Evolutionary conservation across 2,113 vertebrate species (phyloP), one percentile per base, ranked within the genome.

Genomic region (Oreotrochilus melanogaster): DNA sequence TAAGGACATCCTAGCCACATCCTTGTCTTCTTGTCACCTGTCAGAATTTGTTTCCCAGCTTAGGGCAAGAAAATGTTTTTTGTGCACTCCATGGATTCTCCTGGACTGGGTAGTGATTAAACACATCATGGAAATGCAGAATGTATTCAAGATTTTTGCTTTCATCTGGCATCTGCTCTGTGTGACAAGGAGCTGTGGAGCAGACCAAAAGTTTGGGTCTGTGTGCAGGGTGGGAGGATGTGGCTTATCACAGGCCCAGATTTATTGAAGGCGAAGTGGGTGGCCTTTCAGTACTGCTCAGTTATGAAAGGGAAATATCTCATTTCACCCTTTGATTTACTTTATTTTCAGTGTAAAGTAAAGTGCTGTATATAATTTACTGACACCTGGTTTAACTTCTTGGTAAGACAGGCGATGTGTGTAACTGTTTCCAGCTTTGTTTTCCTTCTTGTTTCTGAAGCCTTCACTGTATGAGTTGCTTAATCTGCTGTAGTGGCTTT

Each of bases 351-450:
- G 28, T 79, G 92, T 89, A 57, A 88, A 91, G 62, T 85, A 64
- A 65, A 84, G 75, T 74, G 66, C 69, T 94, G 92, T 93, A 86
- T 48, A 93, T 81, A 86, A 80, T 23, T 70, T 27, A 31, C 67
- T 57, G 18, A 31, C 28, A 57, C 64, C 70, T 81, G 84, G 66
- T 70, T 62, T 89, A 81, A 47, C 75, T 80, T 69, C 54, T 64
- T 11, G 56, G 7, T 30, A 17, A 74, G 91, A 33, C 0, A 1
- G 85, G 88, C 62, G 50, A 39, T 22, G 31, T 61, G 47, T 64
- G 58, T n/a, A 14, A 12, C 37, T 39, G 65, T 47, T 53, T 35
- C 85, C 78, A 33, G 86, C 83, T 89, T 80, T 84, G 75, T 95
- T 92, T 95, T 93, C 94, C 74, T 66, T 43, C 78, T 53, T 33